These are phyloP conservation scores for Semnornis frantzii DNA, from an alignment of 2,113 vertebrate genomes.

Conservation along the genomic window DNA sequence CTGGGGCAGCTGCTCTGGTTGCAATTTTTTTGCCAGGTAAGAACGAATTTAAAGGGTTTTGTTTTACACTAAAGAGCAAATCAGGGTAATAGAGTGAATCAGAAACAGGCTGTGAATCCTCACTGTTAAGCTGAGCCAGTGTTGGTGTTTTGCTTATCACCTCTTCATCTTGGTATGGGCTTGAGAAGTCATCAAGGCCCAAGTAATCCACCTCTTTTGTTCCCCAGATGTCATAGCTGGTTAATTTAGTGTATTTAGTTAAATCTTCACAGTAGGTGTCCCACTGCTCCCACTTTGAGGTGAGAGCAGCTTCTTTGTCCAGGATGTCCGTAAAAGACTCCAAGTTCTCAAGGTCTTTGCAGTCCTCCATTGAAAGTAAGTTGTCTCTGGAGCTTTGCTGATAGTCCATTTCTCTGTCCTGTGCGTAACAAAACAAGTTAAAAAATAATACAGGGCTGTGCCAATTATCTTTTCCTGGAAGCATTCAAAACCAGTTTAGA, in stretches of 20 bases:
- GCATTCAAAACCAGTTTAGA: too few relatives aligned
- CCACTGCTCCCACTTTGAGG: conserved; percentile 97
- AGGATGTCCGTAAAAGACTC: conserved; percentile 89
- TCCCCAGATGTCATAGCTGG: conserved; percentile 99
- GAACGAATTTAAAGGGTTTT: conserved; percentile 76
- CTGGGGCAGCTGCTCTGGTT: conserved; percentile 79
- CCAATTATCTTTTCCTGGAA: not conserved
- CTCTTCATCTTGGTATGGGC: conserved; percentile 98
- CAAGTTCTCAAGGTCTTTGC: conserved; percentile 90
- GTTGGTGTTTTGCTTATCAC: conserved; percentile 96
- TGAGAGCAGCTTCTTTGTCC: conserved; percentile 86
- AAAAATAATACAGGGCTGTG: not conserved
- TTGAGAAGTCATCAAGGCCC: conserved; percentile 96
- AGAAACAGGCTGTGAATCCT: conserved; percentile 96
- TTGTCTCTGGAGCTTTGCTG: conserved; percentile 93
- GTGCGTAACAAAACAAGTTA: not conserved
- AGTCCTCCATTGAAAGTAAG: conserved; percentile 83
- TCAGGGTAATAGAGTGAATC: conserved; percentile 93
- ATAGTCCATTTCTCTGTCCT: conserved; percentile 96
- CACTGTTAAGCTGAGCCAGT: conserved; percentile 96
- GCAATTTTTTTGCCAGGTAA: conserved; percentile 84
- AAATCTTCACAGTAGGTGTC: conserved; percentile 98
- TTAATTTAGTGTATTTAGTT: conserved; percentile 95
- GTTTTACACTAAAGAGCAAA: conserved; percentile 80
- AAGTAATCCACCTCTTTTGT: conserved; percentile 99